phyloP scores from a whole-genome alignment of 2,113 vertebrate species.

The Balaenoptera acutorostrata region DNA sequence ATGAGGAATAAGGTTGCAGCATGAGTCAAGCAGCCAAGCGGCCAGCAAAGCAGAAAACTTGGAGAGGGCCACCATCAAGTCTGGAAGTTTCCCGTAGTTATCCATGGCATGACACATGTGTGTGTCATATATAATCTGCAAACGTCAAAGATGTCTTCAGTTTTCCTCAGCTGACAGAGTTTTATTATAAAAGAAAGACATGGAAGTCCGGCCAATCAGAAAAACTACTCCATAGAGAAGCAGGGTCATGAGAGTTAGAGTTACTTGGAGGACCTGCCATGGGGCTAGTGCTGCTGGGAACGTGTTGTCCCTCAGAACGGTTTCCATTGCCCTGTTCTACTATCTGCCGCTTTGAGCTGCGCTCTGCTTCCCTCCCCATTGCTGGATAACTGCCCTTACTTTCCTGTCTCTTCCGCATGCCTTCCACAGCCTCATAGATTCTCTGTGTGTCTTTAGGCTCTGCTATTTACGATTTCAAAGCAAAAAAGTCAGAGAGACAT shows the following conservation, averaged over 20 bases:
- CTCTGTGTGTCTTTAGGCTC: not conserved
- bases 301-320: fast-evolving
- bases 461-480: not conserved
- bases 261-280: not conserved
- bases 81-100: not conserved
- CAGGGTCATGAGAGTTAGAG: not conserved
- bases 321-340: fast-evolving
- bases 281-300: not conserved
- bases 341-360: fast-evolving
- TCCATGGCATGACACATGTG: no score
- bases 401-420: not conserved
- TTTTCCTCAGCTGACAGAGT: not conserved
- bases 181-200: not conserved
- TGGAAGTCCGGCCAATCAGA: not conserved
- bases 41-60: not conserved
- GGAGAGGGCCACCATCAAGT: not conserved
- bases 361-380: not conserved
- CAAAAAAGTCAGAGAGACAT: not conserved
- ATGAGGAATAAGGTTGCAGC: not conserved
- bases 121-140: not conserved
- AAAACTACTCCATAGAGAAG: not conserved
- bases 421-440: not conserved
- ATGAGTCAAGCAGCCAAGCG: not conserved
- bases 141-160: not conserved
- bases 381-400: not conserved